Percentiles rank a stretch among this genome's conserved stretches.
phyloP scores from a whole-genome alignment of 1,140 invertebrate species.

The Triops longicaudatus region DNA sequence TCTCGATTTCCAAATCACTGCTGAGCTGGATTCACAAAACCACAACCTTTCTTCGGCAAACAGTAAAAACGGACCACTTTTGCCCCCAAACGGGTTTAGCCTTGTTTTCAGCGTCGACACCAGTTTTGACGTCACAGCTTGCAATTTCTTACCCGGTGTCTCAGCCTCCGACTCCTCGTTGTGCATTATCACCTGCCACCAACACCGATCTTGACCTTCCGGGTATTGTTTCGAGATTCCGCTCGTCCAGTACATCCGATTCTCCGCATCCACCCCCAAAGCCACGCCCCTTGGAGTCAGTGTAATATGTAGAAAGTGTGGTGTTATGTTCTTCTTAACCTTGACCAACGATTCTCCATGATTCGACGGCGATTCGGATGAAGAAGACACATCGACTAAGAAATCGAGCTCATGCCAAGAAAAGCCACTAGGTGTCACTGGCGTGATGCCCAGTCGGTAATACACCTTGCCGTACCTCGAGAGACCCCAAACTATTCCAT shows the following conservation, averaged over 20 bases:
- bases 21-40: neutral
- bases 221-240: neutral
- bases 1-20: neutral
- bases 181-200: neutral
- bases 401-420: neutral
- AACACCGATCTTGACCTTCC: neutral
- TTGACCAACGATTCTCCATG: neutral
- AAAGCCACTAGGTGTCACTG: neutral
- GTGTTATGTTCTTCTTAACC: neutral
- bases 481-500: neutral
- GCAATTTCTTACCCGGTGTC: neutral
- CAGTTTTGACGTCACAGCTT: neutral
- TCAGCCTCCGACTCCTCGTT: neutral
- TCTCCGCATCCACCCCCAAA: neutral
- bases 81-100: neutral
- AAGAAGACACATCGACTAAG: neutral
- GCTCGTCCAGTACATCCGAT: neutral
- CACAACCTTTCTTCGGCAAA: neutral
- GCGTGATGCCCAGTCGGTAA: neutral
- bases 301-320: neutral
- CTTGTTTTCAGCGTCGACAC: neutral
- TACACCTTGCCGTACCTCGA: neutral
- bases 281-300: neutral
- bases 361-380: neutral
- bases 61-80: neutral